These are phyloP conservation scores for Paratrypauchen microcephalus DNA, from an alignment of 2,797 vertebrate genomes.

Conservation along the genomic window DNA sequence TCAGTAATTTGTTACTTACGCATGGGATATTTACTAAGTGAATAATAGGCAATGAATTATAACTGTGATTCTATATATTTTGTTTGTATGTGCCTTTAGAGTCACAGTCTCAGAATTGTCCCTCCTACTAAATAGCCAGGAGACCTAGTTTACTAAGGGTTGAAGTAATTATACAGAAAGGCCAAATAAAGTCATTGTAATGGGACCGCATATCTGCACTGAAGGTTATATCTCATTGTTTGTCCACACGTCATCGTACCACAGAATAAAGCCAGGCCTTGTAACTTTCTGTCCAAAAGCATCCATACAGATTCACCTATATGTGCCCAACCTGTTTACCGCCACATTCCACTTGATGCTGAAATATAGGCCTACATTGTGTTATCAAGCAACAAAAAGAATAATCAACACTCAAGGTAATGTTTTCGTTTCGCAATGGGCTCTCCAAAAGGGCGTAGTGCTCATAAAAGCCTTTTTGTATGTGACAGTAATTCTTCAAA, in stretches of 20 bases:
- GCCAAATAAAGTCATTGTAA: conserved; percentile 4
- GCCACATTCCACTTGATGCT: conserved; percentile 24
- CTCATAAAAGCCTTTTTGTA: conserved; percentile 68
- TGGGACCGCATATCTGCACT: background rate
- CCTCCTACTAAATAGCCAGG: no score
- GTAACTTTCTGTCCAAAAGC: conserved; percentile 2
- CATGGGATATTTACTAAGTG: background rate
- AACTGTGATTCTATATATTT: no score
- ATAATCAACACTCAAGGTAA: conserved; percentile 40
- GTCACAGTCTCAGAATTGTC: background rate
- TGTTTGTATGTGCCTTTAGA: background rate
- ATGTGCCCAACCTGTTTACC: conserved; percentile 17
- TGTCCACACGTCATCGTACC: background rate
- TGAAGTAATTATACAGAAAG: background rate
- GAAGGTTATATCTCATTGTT: background rate
- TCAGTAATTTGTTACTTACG: no score
- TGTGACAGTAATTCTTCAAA: conserved; percentile 64
- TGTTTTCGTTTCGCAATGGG: conserved; percentile 44
- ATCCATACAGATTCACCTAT: conserved; percentile 9
- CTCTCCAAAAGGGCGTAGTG: conserved; percentile 36
- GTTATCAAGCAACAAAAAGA: conserved; percentile 46
- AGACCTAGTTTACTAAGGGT: background rate
- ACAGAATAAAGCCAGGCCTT: background rate
- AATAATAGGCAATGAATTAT: background rate
- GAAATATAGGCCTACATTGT: conserved; percentile 12